Evolutionary conservation across 2,888 invertebrate genomes (phyloP).

Genomic region (Meloe dianella): DNA sequence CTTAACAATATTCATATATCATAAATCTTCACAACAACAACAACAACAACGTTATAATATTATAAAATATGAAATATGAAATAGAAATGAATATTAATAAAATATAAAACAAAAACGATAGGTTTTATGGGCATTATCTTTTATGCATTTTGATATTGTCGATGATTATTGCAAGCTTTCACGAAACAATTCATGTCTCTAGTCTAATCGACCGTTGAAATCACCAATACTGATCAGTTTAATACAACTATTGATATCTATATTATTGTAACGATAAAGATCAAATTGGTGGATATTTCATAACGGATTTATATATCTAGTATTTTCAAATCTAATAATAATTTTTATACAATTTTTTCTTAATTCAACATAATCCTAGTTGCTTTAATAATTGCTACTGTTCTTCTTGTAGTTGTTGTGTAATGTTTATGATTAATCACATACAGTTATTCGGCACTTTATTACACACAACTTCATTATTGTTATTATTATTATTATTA

Average conservation of each 20-base stretch:
- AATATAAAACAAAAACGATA: constrained; percentile 18
- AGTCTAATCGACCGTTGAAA: constrained; percentile 27
- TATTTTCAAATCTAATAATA: too few relatives aligned
- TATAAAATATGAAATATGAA: too few relatives aligned
- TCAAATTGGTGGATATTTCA: constrained; percentile 12
- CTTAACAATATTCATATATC: constrained; percentile 16
- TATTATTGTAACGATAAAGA: constrained; percentile 24
- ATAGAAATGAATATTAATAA: too few relatives aligned
- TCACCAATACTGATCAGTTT: constrained; percentile 20
- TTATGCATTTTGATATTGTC: constrained; percentile 5
- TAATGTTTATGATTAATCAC: neutral
- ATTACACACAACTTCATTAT: neutral
- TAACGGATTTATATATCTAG: constrained; percentile 19
- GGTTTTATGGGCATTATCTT: constrained; percentile 15
- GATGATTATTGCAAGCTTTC: neutral
- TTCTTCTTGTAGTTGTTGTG: neutral
- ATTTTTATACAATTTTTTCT: too few relatives aligned
- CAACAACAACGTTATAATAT: constrained; percentile 15
- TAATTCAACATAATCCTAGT: too few relatives aligned
- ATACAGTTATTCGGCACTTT: neutral
- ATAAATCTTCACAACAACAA: too few relatives aligned
- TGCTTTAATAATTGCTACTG: neutral
- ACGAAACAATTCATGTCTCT: constrained; percentile 10
- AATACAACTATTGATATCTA: constrained; percentile 30
- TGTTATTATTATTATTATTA: neutral